Conservation (phyloP, 2,113 vertebrate species). For the Emydura subglobosa region DNA sequence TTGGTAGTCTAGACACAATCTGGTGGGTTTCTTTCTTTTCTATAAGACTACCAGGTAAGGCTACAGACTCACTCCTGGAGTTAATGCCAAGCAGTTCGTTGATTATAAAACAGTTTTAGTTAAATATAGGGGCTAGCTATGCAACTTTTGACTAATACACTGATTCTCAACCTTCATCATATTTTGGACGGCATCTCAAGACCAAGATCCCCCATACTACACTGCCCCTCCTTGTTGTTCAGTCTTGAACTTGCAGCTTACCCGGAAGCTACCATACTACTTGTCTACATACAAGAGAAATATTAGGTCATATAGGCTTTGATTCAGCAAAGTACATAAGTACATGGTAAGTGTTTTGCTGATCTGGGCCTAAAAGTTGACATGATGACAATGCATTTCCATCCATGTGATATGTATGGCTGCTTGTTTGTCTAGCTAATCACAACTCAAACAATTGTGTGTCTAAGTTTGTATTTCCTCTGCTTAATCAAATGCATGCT, state of each 20-base stretch:
- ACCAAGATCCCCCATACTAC: neutral
- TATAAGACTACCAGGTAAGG: neutral
- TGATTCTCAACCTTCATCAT: constrained; percentile 24
- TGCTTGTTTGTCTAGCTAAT: neutral
- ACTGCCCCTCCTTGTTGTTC: constrained; percentile 7
- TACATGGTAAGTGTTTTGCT: neutral
- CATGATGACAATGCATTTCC: neutral
- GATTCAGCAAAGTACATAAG: neutral
- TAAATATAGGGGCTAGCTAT: too few species aligned
- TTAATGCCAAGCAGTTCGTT: too few species aligned
- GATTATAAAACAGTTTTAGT: too few species aligned
- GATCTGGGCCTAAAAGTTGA: neutral
- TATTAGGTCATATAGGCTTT: neutral
- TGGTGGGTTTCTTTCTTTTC: neutral
- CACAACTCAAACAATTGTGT: neutral
- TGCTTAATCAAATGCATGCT: fast-evolving
- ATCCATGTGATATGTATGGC: fast-evolving
- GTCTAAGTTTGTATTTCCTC: fast-evolving
- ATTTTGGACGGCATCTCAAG: constrained; percentile 18
- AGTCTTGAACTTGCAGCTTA: constrained; percentile 26
- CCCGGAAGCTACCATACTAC: neutral
- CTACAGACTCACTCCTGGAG: too few species aligned
- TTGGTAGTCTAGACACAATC: neutral
- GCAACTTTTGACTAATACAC: neutral
- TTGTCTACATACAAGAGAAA: neutral